phyloP scores from a whole-genome alignment of 2,797 vertebrate genomes.

The Pitangus sulphuratus region DNA sequence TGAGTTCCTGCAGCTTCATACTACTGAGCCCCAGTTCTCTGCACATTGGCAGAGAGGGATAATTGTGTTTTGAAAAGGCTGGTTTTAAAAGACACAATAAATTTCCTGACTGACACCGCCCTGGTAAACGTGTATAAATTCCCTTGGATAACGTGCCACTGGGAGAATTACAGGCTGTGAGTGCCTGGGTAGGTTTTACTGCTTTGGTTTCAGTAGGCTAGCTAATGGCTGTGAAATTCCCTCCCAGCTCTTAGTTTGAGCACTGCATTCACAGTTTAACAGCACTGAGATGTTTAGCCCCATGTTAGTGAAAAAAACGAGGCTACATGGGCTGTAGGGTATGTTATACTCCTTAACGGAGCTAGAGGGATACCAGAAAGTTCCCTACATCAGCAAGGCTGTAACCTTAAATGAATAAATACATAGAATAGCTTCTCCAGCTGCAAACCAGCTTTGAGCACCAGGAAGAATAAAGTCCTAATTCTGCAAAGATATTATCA shows the following conservation, averaged over 20 bases:
- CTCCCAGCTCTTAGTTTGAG: not conserved
- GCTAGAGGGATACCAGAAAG: not conserved
- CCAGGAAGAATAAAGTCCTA: not conserved
- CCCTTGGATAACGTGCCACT: not conserved
- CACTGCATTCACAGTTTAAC: not conserved
- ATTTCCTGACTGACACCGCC: constrained; percentile 8
- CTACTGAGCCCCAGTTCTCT: not conserved
- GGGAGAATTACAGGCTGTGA: not conserved
- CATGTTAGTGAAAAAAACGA: not conserved
- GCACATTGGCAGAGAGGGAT: not conserved
- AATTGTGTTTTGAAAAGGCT: not conserved
- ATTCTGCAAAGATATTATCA: constrained; percentile 17
- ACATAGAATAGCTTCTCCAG: not conserved
- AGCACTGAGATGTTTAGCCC: not conserved
- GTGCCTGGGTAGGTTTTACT: not conserved
- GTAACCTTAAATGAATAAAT: not conserved
- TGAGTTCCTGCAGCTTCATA: not conserved
- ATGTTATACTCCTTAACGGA: not conserved
- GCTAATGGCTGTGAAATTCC: constrained; percentile 37
- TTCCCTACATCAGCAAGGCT: not conserved
- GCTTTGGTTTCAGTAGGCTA: not conserved
- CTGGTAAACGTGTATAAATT: constrained; percentile 4
- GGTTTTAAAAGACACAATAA: not conserved
- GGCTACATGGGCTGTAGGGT: not conserved
- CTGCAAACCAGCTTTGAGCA: not conserved